These are phyloP conservation scores for Mus spicilegus DNA, from an alignment of 2,113 vertebrate genomes.

Conservation along the genomic window DNA sequence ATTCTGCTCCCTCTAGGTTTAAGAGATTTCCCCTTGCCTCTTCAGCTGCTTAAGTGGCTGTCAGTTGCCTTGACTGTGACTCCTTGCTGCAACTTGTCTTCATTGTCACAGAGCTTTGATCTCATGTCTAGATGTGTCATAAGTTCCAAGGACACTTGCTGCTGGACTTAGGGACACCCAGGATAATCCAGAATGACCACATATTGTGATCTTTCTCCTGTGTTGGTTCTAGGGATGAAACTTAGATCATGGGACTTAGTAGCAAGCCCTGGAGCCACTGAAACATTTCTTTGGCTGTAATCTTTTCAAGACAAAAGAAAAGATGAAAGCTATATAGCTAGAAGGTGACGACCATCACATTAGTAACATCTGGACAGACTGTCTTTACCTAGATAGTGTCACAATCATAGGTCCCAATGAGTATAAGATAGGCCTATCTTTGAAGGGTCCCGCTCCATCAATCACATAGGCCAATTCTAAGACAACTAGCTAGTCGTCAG, in stretches of 20 bases:
- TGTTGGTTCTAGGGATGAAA: neutral
- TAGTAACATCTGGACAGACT: neutral
- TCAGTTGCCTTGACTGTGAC: neutral
- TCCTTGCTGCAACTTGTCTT: neutral
- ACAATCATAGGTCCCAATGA: neutral
- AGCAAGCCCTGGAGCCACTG: neutral
- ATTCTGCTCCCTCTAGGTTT: neutral
- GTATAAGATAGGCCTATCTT: neutral
- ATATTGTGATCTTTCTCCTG: neutral
- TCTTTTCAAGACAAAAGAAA: neutral
- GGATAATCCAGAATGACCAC: neutral
- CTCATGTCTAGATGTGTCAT: neutral
- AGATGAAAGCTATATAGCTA: neutral
- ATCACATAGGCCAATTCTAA: neutral
- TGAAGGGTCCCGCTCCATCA: neutral
- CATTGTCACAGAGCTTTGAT: neutral
- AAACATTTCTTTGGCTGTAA: neutral
- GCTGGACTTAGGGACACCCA: neutral
- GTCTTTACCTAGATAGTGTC: neutral
- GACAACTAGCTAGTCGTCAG: neutral
- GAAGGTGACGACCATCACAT: neutral
- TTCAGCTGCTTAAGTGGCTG: neutral
- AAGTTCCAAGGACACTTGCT: neutral
- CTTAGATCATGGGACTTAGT: neutral
- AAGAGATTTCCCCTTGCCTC: neutral